Percentiles rank a stretch among this genome's conserved stretches.
These are phyloP conservation scores for Pantherophis guttatus DNA, from an alignment of 2,113 vertebrate genomes.

Conservation along the genomic window DNA sequence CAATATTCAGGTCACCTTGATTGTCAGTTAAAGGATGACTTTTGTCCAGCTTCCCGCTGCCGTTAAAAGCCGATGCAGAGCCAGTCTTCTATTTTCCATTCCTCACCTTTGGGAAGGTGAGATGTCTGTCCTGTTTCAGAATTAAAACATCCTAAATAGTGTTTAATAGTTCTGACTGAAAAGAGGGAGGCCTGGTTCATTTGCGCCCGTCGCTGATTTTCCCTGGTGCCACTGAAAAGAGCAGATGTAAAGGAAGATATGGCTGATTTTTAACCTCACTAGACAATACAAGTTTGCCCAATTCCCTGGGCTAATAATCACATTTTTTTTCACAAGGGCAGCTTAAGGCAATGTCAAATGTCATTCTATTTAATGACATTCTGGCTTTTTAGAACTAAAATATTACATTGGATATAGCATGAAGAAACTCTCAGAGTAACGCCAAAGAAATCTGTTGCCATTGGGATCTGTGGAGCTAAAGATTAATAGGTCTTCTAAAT, in stretches of 20 bases:
- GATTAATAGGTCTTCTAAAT: conserved; percentile 13
- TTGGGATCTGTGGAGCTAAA: conserved; percentile 28
- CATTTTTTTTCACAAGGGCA: conserved; percentile 41
- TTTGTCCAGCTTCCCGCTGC: conserved; percentile 28
- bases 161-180: conserved; percentile 7
- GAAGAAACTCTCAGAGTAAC: conserved; percentile 37
- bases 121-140: conserved; percentile 13
- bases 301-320: conserved; percentile 21
- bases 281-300: conserved; percentile 8
- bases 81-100: conserved; percentile 17
- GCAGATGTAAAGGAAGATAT: conserved; percentile 21
- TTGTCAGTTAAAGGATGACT: conserved; percentile 35
- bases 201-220: conserved; percentile 29
- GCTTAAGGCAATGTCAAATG: conserved; percentile 40
- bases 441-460: conserved; percentile 23
- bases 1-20: conserved; percentile 37
- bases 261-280: conserved; percentile 25
- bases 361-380: conserved; percentile 49
- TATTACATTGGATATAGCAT: conserved; percentile 35
- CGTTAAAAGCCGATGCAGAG: not conserved
- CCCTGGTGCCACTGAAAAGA: not conserved
- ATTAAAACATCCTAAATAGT: not conserved
- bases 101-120: conserved; percentile 32
- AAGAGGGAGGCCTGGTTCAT: conserved; percentile 10
- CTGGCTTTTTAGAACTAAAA: conserved; percentile 46